A percentile compares a stretch with the other conserved stretches of the same genome.
phyloP scores from a whole-genome alignment of 1,140 invertebrate species.

The Drosophila watanabei region DNA sequence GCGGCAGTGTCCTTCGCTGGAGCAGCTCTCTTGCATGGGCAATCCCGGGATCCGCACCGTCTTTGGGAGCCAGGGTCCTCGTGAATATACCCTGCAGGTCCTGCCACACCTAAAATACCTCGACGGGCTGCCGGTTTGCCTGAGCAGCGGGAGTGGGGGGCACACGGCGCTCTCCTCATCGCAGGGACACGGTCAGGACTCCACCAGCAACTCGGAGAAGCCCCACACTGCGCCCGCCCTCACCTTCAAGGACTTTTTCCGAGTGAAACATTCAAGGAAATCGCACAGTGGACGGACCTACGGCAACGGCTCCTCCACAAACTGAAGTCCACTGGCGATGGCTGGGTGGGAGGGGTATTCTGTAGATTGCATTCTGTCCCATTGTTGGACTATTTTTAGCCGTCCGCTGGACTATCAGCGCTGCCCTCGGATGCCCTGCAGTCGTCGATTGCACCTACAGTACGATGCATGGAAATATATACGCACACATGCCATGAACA shows the following conservation, averaged over 20 bases:
- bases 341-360: slow-evolving; percentile 13
- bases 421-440: slow-evolving; percentile 54
- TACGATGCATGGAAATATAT: slow-evolving; percentile 45
- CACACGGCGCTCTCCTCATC: slow-evolving; percentile 46
- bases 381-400: slow-evolving; percentile 64
- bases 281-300: slow-evolving; percentile 24
- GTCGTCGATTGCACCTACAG: slow-evolving; percentile 64
- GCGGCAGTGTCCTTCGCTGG: slow-evolving; percentile 67
- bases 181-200: slow-evolving; percentile 52
- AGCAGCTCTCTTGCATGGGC: slow-evolving; percentile 81
- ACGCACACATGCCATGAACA: slow-evolving; percentile 14
- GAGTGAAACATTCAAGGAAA: slow-evolving; percentile 57
- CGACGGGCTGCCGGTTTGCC: slow-evolving; percentile 49
- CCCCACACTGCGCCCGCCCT: slow-evolving; percentile 40
- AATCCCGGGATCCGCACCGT: slow-evolving; percentile 69
- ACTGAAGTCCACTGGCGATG: slow-evolving; percentile 39
- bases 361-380: slow-evolving; percentile 41
- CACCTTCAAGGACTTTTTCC: slow-evolving; percentile 73
- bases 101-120: slow-evolving; percentile 69
- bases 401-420: slow-evolving; percentile 59
- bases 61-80: slow-evolving; percentile 43
- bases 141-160: slow-evolving; percentile 13
- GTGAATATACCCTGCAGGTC: slow-evolving; percentile 67
- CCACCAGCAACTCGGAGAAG: slow-evolving; percentile 68
- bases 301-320: slow-evolving; percentile 71